Evolutionary conservation across 1,140 invertebrate species (phyloP).

Genomic region (Zaprionus capensis): DNA sequence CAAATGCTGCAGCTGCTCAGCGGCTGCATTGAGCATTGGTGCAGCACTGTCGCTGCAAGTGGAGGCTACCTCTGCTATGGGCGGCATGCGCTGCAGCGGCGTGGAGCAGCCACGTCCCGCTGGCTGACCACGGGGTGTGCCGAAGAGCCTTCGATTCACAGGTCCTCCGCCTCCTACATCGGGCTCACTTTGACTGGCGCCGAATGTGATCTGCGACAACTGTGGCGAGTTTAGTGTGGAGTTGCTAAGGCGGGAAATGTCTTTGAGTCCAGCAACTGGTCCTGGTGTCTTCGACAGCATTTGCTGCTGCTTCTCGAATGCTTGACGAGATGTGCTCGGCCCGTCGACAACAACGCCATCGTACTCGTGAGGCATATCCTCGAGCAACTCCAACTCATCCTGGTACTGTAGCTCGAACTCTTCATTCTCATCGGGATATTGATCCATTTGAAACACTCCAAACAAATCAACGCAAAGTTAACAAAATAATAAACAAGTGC

Average conservation of each 20-base stretch:
- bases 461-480: conserved; percentile 11
- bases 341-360: conserved; percentile 80
- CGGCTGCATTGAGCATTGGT: conserved; percentile 45
- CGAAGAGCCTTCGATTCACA: conserved; percentile 76
- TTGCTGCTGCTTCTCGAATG: conserved; percentile 5
- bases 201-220: conserved; percentile 77
- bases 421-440: conserved; percentile 90
- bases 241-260: conserved; percentile 40
- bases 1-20: conserved; percentile 62
- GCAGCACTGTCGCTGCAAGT: neutral
- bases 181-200: conserved; percentile 46
- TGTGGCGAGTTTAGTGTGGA: conserved; percentile 60
- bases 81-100: conserved; percentile 74
- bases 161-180: conserved; percentile 19
- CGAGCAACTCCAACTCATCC: conserved; percentile 89
- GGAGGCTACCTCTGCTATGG: conserved; percentile 59
- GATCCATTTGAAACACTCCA: conserved; percentile 78
- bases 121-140: conserved; percentile 63
- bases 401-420: conserved; percentile 90
- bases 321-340: conserved; percentile 79
- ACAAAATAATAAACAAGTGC: conserved; percentile 41
- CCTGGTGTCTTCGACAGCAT: conserved; percentile 9
- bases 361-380: conserved; percentile 75
- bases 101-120: conserved; percentile 69
- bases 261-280: conserved; percentile 23